Percentiles rank a stretch among this genome's conserved stretches.
Conservation (phyloP, 2,888 invertebrate genomes). For the Pycnomerus fuliginosus region DNA sequence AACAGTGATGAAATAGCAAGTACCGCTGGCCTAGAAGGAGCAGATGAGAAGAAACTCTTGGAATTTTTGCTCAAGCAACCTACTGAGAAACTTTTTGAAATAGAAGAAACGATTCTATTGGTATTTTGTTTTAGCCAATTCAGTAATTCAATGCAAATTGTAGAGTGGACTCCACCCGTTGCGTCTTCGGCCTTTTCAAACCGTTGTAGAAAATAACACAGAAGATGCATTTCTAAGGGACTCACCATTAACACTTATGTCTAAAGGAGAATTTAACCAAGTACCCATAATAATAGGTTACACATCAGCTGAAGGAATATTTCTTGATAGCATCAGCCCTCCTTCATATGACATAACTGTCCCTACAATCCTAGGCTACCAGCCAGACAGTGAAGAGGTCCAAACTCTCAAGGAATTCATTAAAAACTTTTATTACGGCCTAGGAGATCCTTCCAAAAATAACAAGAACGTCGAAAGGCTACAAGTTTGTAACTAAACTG, state of each 20-base stretch:
- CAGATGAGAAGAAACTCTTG: slow-evolving; percentile 18
- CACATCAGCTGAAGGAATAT: slow-evolving; percentile 44
- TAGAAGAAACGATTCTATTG: slow-evolving; percentile 10
- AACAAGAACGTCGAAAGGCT: no score
- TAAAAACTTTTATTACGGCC: no score
- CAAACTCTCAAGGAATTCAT: no score
- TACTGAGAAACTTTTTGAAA: slow-evolving; percentile 23
- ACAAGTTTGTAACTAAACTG: no score
- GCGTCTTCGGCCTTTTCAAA: slow-evolving; percentile 32
- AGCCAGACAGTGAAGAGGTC: no score
- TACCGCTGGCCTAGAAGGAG: slow-evolving; percentile 2
- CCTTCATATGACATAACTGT: no score
- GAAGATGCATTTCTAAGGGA: slow-evolving; percentile 41
- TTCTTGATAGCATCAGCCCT: slow-evolving; percentile 21
- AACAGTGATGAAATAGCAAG: slow-evolving; percentile 34
- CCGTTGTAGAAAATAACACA: slow-evolving; percentile 33
- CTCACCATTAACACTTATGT: slow-evolving; percentile 38
- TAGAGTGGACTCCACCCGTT: not conserved
- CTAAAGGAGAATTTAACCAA: slow-evolving; percentile 43
- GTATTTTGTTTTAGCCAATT: no score
- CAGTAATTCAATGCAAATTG: no score
- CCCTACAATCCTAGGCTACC: no score
- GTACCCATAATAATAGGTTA: slow-evolving; percentile 49
- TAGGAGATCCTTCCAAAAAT: no score
- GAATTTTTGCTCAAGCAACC: slow-evolving; percentile 21